phyloP scores from a whole-genome alignment of 2,888 invertebrate genomes.

The Sacculina carcini region DNA sequence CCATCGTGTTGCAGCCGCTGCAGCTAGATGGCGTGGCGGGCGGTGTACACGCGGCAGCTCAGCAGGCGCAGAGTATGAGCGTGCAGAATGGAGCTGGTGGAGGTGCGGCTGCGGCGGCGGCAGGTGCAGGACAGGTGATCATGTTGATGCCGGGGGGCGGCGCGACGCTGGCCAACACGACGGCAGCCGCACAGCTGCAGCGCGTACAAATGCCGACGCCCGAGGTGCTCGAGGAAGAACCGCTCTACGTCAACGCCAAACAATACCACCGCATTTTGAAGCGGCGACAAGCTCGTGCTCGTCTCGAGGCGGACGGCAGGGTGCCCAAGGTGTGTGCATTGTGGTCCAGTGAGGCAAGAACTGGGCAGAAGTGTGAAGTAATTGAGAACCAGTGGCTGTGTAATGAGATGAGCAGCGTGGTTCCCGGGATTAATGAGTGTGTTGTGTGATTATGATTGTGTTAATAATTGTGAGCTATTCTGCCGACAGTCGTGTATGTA shows the following conservation, averaged over 20 bases:
- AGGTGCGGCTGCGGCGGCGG: slow-evolving; percentile 12
- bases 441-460: background rate
- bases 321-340: slow-evolving; percentile 89
- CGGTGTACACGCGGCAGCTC: slow-evolving; percentile 17
- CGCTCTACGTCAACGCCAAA: slow-evolving; percentile 90
- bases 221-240: slow-evolving; percentile 64
- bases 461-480: background rate
- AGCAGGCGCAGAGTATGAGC: slow-evolving; percentile 15
- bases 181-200: slow-evolving; percentile 18
- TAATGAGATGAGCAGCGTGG: background rate
- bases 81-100: slow-evolving; percentile 12
- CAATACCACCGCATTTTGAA: slow-evolving; percentile 87
- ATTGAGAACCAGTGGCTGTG: background rate
- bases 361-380: background rate
- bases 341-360: slow-evolving; percentile 19
- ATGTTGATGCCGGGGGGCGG: slow-evolving; percentile 22
- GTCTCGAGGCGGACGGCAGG: slow-evolving; percentile 74
- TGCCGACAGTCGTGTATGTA: no score
- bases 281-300: slow-evolving; percentile 73
- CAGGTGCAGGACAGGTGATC: slow-evolving; percentile 15
- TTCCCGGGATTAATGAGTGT: background rate
- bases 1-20: slow-evolving; percentile 61
- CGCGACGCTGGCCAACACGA: slow-evolving; percentile 14
- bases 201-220: slow-evolving; percentile 30
- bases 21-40: slow-evolving; percentile 23